Evolutionary conservation across 2,888 invertebrate species (phyloP).

Genomic region (Perizoma affinitatum): DNA sequence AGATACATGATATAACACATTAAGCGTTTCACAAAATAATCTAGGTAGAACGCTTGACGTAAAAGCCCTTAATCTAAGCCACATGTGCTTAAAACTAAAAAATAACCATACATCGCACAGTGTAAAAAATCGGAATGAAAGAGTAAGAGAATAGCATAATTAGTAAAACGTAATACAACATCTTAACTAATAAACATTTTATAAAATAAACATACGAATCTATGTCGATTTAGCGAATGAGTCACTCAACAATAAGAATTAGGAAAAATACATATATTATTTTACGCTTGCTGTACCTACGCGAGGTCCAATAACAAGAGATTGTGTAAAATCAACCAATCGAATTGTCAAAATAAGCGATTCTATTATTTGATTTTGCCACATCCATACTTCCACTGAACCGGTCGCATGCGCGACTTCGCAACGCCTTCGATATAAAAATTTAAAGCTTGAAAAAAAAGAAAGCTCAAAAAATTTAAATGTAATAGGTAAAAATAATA

Average conservation of each 20-base stretch:
- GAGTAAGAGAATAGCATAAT: conserved; percentile 62
- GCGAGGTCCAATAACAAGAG: too few relatives aligned
- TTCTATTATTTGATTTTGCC: too few relatives aligned
- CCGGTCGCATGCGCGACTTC: too few relatives aligned
- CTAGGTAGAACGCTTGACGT: conserved; percentile 11
- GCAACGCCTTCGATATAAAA: too few relatives aligned
- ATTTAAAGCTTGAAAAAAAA: too few relatives aligned
- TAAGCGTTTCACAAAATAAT: conserved; percentile 37
- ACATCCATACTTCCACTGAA: too few relatives aligned
- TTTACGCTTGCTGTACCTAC: not conserved
- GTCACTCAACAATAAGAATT: conserved; percentile 35
- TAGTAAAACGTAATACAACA: conserved; percentile 37
- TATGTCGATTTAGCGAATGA: conserved; percentile 46
- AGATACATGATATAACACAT: conserved; percentile 30
- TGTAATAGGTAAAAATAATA: not conserved
- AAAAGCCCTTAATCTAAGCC: conserved; percentile 22
- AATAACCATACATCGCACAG: conserved; percentile 32
- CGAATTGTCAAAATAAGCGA: too few relatives aligned
- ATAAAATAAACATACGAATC: conserved; percentile 57
- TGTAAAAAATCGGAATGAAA: conserved; percentile 68
- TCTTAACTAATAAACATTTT: conserved; percentile 47
- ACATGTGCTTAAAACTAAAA: conserved; percentile 31
- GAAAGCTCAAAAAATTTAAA: too few relatives aligned
- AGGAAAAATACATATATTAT: not conserved
- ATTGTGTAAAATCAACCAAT: too few relatives aligned